These are phyloP conservation scores for Drosophila planitibia DNA, from an alignment of 2,888 invertebrate species.

Conservation along the genomic window DNA sequence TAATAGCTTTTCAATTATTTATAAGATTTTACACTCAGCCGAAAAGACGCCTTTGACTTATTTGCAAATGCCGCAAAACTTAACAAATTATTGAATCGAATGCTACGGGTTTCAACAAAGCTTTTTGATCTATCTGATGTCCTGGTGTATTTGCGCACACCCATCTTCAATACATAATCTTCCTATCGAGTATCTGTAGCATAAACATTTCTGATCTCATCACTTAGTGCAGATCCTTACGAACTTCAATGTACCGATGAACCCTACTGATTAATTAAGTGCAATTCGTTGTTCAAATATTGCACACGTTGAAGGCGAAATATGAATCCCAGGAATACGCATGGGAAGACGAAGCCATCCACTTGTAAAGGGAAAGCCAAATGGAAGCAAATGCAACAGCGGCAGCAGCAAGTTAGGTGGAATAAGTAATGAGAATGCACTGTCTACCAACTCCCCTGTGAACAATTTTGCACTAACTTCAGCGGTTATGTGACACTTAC, in stretches of 20 bases:
- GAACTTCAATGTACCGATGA: background rate
- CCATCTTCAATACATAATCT: background rate
- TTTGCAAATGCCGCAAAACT: slow-evolving; percentile 1
- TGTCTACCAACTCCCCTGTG: slow-evolving; percentile 12
- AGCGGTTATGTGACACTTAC: slow-evolving; percentile 6
- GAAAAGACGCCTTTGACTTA: slow-evolving; percentile 24
- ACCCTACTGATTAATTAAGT: background rate
- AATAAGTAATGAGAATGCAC: slow-evolving; percentile 16
- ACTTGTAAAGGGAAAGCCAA: background rate
- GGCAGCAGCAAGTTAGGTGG: background rate
- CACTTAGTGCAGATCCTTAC: background rate
- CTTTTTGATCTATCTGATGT: background rate
- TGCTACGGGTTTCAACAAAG: background rate
- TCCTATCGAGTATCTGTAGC: background rate
- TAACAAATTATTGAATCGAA: slow-evolving; percentile 24
- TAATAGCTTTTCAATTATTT: slow-evolving; percentile 68
- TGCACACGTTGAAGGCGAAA: background rate
- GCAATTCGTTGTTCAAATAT: background rate
- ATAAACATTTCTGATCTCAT: background rate
- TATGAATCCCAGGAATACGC: slow-evolving; percentile 1
- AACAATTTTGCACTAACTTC: slow-evolving; percentile 1
- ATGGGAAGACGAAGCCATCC: background rate
- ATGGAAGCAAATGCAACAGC: background rate
- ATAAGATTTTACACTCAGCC: slow-evolving; percentile 38
- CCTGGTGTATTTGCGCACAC: background rate